phyloP scores from a whole-genome alignment of 2,797 vertebrate species.

The Falco concolor region DNA sequence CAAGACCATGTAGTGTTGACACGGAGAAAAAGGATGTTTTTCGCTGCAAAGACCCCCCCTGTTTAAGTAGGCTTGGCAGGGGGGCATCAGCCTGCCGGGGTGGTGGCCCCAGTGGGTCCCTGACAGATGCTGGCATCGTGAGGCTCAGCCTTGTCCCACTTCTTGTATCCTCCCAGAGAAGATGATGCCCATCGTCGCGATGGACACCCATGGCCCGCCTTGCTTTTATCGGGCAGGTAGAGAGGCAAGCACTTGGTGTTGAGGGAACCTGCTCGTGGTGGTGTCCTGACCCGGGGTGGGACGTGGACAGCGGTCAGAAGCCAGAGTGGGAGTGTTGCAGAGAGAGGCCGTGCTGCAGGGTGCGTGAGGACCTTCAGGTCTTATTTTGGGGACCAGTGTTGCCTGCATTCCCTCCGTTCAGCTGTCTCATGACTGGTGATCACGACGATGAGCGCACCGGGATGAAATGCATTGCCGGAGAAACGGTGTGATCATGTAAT shows the following conservation, averaged over 20 bases:
- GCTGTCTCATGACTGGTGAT: background rate
- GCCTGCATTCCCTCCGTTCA: fast-evolving
- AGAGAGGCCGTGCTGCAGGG: too few species aligned
- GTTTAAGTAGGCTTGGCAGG: background rate
- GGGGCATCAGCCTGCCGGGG: background rate
- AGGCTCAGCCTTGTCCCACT: background rate
- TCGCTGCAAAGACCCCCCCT: background rate
- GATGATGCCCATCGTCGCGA: fast-evolving
- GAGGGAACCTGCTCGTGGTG: background rate
- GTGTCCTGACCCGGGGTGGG: background rate
- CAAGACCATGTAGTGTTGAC: background rate
- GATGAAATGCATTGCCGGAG: background rate
- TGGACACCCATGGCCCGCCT: background rate
- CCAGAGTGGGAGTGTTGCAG: background rate
- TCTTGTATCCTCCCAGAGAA: background rate
- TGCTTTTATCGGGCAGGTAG: background rate
- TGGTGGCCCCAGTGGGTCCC: background rate
- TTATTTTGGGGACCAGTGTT: background rate
- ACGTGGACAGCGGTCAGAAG: background rate
- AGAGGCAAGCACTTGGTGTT: fast-evolving
- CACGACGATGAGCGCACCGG: fast-evolving
- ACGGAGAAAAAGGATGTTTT: fast-evolving
- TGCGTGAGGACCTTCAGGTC: fast-evolving
- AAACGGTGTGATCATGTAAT: background rate
- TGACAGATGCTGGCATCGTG: fast-evolving